These are phyloP conservation scores for Candidula unifasciata DNA, from an alignment of 2,888 invertebrate genomes.

Conservation along the genomic window DNA sequence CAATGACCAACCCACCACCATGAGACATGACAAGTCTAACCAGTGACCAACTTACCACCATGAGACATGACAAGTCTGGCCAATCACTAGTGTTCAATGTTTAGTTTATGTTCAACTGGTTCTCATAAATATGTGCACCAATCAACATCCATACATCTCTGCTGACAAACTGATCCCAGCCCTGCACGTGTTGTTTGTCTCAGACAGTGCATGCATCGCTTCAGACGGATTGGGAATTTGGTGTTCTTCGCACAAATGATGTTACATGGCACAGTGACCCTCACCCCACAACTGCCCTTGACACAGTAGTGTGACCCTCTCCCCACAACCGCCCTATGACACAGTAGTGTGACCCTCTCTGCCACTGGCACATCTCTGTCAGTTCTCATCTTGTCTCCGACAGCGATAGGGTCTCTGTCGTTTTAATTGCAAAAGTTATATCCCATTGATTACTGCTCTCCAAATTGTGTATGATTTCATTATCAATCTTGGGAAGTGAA, in stretches of 20 bases:
- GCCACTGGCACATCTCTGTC: background rate
- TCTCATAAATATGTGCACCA: no score
- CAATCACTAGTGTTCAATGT: no score
- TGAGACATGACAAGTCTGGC: no score
- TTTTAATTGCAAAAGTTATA: constrained; percentile 28
- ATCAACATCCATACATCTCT: no score
- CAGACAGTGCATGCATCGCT: background rate
- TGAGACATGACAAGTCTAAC: no score
- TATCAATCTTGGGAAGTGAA: background rate
- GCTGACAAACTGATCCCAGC: no score
- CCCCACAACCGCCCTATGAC: background rate
- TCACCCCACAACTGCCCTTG: background rate
- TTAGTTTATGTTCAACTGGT: no score
- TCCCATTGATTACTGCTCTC: constrained; percentile 4
- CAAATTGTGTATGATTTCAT: background rate
- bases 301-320: background rate
- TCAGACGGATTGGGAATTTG: background rate
- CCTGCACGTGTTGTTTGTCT: no score
- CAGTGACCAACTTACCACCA: no score
- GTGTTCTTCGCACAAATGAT: background rate
- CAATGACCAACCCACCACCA: no score
- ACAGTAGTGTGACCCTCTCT: background rate
- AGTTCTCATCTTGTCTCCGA: no score
- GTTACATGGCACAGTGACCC: background rate
- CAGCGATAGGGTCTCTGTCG: background rate